These are phyloP conservation scores for Xiphophorus couchianus DNA, from an alignment of 2,113 vertebrate species.

Conservation along the genomic window DNA sequence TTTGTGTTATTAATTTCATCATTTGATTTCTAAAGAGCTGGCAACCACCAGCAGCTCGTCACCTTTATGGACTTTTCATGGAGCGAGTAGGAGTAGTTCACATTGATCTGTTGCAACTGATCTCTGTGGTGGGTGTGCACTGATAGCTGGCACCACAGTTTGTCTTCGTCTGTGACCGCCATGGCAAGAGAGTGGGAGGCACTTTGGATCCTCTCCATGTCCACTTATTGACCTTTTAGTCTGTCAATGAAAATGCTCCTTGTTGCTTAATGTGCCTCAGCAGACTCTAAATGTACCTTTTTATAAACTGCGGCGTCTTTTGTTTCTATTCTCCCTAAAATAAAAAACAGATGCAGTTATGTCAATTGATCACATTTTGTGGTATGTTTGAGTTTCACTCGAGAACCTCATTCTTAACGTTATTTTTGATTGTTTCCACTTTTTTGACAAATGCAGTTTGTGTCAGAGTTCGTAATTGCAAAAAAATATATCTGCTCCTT, in stretches of 20 bases:
- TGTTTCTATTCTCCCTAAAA: neutral
- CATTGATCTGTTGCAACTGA: conserved; percentile 67
- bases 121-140: conserved; percentile 62
- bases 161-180: conserved; percentile 63
- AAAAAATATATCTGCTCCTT: too few species aligned
- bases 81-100: conserved; percentile 70
- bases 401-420: neutral
- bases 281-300: conserved; percentile 46
- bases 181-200: conserved; percentile 63
- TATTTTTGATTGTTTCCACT: neutral
- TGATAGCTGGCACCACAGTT: conserved; percentile 71
- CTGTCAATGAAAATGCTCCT: conserved; percentile 60
- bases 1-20: conserved; percentile 52
- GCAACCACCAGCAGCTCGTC: conserved; percentile 50
- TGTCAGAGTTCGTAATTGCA: too few species aligned
- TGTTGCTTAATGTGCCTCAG: conserved; percentile 58
- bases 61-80: conserved; percentile 72
- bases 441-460: too few species aligned
- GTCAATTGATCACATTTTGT: neutral
- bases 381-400: neutral
- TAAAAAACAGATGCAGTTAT: neutral
- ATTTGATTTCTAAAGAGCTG: conserved; percentile 57
- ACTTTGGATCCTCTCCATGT: conserved; percentile 69
- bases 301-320: conserved; percentile 46
- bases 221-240: conserved; percentile 71